Evolutionary conservation across 2,113 vertebrate species (phyloP), one percentile per base, ranked within the genome.

Genomic region (Herpailurus yagouaroundi): DNA sequence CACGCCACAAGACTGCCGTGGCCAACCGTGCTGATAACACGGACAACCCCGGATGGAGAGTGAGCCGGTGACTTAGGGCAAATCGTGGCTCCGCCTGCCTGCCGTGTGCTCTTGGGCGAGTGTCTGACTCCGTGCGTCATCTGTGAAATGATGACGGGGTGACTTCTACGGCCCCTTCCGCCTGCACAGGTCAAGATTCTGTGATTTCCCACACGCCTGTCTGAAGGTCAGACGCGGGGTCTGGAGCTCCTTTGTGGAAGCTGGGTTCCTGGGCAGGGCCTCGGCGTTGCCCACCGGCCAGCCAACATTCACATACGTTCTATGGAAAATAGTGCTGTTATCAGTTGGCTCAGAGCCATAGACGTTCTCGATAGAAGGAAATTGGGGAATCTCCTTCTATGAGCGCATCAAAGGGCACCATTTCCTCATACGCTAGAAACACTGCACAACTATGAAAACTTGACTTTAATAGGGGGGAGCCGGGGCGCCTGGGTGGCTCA

Each of bases 301-400:
- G 25, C 36, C 36, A 31, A 48, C 84, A 81, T 93, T 90, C 57
- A 81, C 10, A 83, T 50, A 41, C 21, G 25, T 12, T 41, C 29
- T 10, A 33, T 33, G 79, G 73, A 45, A 86, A 92, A 48, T 7
- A 10, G 8, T 16, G 7, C 38, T 48, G 31, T 25, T 86, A 81
- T 48, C 38, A 64, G 45, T 71, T 68, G 55, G 21, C 33, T 95
- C 64, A 21, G 25, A 38, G 18, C 50, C 50, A 50, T 33, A 36
- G 1, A 38, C 25, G 41, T 92, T 74, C 83, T 96, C 92, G 36
- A 69, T 9, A 83, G 63, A 45, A 92, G 63, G 68, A 94, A 88
- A 63, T 3, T 10, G 57, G 55, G 57, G 81, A 45, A 93, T 91
- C 41, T 90, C 73, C 66, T 90, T 80, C 87, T 12, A n/a, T 48